Evolutionary conservation across 1,140 invertebrate species (phyloP).

Genomic region (Helicoverpa zea): DNA sequence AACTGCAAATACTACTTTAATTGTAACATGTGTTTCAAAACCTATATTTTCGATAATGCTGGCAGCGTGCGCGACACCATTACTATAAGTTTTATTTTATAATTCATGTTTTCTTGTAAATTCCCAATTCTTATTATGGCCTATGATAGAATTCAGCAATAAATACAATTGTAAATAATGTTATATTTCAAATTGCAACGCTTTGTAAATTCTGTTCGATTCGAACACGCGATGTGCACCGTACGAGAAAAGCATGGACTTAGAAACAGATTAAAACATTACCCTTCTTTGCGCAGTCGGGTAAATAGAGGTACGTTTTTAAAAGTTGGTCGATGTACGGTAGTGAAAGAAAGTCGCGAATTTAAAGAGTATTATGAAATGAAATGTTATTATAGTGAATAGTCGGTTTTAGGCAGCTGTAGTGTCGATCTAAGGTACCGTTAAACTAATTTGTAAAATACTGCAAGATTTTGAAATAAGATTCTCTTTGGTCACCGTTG

Average conservation of each 20-base stretch:
- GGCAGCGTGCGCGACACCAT: constrained; percentile 28
- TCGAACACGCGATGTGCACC: constrained; percentile 21
- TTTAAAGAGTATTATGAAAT: constrained; percentile 44
- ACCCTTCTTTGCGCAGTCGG: too few relatives aligned
- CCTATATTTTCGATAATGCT: neutral
- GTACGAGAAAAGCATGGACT: constrained; percentile 28
- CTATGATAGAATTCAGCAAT: constrained; percentile 57
- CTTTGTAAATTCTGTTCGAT: constrained; percentile 41
- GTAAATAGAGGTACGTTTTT: constrained; percentile 1
- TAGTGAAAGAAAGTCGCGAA: constrained; percentile 34
- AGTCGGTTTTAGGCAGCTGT: constrained; percentile 36
- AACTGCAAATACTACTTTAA: too few relatives aligned
- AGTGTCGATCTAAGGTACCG: constrained; percentile 21
- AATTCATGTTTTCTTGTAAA: constrained; percentile 40
- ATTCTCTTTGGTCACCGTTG: constrained; percentile 2
- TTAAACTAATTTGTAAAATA: constrained; percentile 36
- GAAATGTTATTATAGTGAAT: constrained; percentile 39
- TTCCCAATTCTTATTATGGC: constrained; percentile 53
- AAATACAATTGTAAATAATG: constrained; percentile 55
- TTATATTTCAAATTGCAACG: constrained; percentile 40
- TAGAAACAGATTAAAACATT: constrained; percentile 1
- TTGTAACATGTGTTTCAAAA: neutral
- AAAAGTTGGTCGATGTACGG: neutral
- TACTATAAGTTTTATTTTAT: constrained; percentile 27
- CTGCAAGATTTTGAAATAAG: constrained; percentile 1